A percentile compares a stretch with the other conserved stretches of the same genome.
phyloP scores from a whole-genome alignment of 2,888 invertebrate genomes.

The Sinopyrophorus schimmeli region DNA sequence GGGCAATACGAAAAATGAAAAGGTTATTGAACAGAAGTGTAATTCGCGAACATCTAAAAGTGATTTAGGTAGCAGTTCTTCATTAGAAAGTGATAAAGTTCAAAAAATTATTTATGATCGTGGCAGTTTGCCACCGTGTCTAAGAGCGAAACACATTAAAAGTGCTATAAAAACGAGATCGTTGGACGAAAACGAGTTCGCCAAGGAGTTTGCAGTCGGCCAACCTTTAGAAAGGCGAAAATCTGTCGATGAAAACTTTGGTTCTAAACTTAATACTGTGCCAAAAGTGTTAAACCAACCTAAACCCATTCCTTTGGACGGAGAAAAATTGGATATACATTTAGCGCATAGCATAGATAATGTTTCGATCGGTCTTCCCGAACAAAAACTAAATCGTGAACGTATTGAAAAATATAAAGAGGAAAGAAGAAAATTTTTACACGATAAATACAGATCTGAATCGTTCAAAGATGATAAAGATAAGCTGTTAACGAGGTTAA shows the following conservation, averaged over 20 bases:
- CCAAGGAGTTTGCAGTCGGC: constrained; percentile 65
- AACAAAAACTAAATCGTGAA: constrained; percentile 68
- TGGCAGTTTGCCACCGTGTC: constrained; percentile 59
- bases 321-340: constrained; percentile 45
- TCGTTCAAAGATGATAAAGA: constrained; percentile 70
- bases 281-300: constrained; percentile 62
- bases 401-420: constrained; percentile 90
- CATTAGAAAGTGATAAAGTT: constrained; percentile 14
- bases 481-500: constrained; percentile 55
- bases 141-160: constrained; percentile 65
- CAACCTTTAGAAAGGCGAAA: constrained; percentile 57
- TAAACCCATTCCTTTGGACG: constrained; percentile 58
- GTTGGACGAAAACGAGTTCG: constrained; percentile 73
- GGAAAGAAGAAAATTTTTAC: constrained; percentile 79
- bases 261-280: constrained; percentile 57
- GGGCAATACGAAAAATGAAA: constrained; percentile 3
- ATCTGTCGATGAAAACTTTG: constrained; percentile 58
- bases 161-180: constrained; percentile 68
- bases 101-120: constrained; percentile 25
- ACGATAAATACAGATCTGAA: constrained; percentile 85
- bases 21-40: constrained; percentile 1
- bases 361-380: constrained; percentile 37
- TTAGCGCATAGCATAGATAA: constrained; percentile 49
- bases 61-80: constrained; percentile 17
- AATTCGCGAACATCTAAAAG: constrained; percentile 6